Evolutionary conservation across 2,888 invertebrate genomes (phyloP), one percentile per base, ranked within the genome.

Genomic region (Baccha elongata): DNA sequence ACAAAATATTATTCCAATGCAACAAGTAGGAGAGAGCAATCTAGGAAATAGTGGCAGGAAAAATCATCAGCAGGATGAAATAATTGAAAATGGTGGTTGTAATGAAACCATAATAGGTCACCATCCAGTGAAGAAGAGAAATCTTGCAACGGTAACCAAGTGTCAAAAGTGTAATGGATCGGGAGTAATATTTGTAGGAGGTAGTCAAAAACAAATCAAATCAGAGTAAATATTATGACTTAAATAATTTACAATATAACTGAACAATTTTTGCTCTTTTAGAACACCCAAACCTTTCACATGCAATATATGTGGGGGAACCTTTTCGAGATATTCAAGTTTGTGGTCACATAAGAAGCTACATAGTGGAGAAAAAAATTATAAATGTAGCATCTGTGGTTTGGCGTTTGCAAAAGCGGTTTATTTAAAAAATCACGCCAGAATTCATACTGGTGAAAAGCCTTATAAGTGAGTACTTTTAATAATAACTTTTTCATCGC

Each of bases 81-180:
- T 46, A 35, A 65, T 79, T 55, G 29, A 75, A 13, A 62, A 60
- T 46, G 46, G 72, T 46, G 50, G 71, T 11, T 44, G 73, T 17
- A 73, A 53, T 60, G 83, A 72, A 72, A 84, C 72, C 7, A 68
- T 84, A 55, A 50, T 92, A 3, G 93, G 93, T 3, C 93, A 93
- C 86, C 96, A 96, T 92, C 96, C 96, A 75, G 96, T 96, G 32
- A 96, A 96, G 90, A 94, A 95, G 89, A 93, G 96, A 90, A 96
- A 95, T 86, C 92, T 96, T 80, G 95, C 96, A 17, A 89, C 89
- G 65, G 96, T 96, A 60, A 96, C 96, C 19, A 97, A 96, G 89
- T 97, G 96, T 89, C 96, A 96, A 86, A 96, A 96, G 89, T 97
- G 96, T 89, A 97, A 96, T 89, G 96, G 96, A 26, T 96, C 96